phyloP scores from a whole-genome alignment of 2,888 invertebrate genomes.

The Hecatera dysodea region DNA sequence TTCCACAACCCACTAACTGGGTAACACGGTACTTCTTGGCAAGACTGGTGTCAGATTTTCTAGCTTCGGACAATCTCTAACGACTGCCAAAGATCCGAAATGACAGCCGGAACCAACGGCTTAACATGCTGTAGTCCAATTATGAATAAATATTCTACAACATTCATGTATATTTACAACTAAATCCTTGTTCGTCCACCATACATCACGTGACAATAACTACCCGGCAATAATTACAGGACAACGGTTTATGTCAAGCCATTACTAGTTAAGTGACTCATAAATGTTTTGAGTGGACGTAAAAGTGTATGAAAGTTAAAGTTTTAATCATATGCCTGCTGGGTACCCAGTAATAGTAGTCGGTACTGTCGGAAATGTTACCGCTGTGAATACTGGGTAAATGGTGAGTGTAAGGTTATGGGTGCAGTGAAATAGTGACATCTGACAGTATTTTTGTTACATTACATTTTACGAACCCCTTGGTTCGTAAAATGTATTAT shows the following conservation, averaged over 20 bases:
- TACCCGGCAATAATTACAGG: slow-evolving; percentile 69
- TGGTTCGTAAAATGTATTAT: not conserved
- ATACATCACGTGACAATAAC: slow-evolving; percentile 26
- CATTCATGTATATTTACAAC: not conserved
- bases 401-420: not conserved
- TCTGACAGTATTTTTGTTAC: not conserved
- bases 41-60: too few relatives aligned
- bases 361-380: slow-evolving; percentile 16
- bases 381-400: not conserved
- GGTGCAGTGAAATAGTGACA: not conserved
- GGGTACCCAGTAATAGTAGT: slow-evolving; percentile 6
- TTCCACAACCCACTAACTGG: too few relatives aligned
- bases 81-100: too few relatives aligned
- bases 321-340: slow-evolving; percentile 54
- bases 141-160: too few relatives aligned
- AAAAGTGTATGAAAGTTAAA: slow-evolving; percentile 58
- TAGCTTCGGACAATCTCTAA: too few relatives aligned
- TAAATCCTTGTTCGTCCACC: slow-evolving; percentile 8
- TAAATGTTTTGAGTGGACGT: slow-evolving; percentile 64
- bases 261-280: slow-evolving; percentile 68
- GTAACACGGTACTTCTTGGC: too few relatives aligned
- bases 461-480: too few relatives aligned
- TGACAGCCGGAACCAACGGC: too few relatives aligned
- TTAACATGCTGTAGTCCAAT: too few relatives aligned
- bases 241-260: slow-evolving; percentile 72